Evolutionary conservation across 2,113 vertebrate genomes (phyloP), one percentile per base, ranked within the genome.

Genomic region (Poeciliopsis occidentalis): DNA sequence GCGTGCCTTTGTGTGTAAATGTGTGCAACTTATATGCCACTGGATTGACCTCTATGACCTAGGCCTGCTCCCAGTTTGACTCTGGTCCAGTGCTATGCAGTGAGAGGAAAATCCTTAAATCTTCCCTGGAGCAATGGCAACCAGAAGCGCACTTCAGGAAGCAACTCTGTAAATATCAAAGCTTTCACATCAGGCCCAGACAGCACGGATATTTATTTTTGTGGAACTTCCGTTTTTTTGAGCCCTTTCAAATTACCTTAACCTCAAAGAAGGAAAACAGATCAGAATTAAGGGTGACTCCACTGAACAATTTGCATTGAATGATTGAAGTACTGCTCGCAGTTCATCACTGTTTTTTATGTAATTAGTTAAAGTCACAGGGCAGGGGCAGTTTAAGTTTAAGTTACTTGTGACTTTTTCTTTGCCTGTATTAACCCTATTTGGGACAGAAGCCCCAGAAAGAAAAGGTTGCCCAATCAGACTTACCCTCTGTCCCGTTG

Each of bases 251-350:
- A 87, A 83, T 87, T 77, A 86, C 83, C 74, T 78, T 69, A 69
- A 78, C 69, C 39, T 73, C 17, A 57, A 15, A 15, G 64, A 57
- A 63, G 76, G 72, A 76, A 76, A 83, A 81, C 34, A 22, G 22
- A 80, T 72, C 44, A 64, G 27, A 81, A 78, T 84, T 69, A 78
- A 82, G 76, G 60, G 65, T 24, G n/a, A 78, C 39, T 44, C 81
- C 67, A 61, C 57, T 57, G 6, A 89, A 90, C 87, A 90, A 81
- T 89, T 87, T 83, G 83, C 73, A 85, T 73, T 86, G 87, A 89
- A 82, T 83, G 83, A 62, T 64, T 61, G 73, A 64, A 64, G 64
- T 76, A 75, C 63, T 68, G 24, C 69, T 67, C 34, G 27, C 78
- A 32, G 78, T 89, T 39, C 74, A 82, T 92, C 81, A 86, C 71